Base-by-base conservation (phyloP, 1,140 invertebrate species). In the Lepidurus arcticus region DNA sequence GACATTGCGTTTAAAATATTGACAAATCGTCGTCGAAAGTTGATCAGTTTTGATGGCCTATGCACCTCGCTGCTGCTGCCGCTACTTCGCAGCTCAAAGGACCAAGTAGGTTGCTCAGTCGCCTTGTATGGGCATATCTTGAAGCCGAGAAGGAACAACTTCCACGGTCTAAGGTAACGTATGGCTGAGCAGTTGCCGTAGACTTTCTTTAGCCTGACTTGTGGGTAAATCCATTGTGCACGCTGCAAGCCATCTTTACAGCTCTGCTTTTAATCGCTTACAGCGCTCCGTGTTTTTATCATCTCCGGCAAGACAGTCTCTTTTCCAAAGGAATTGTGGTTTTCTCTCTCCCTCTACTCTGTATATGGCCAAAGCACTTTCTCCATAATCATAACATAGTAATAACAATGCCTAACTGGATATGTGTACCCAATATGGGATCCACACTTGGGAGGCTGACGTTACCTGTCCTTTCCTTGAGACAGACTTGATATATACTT, bases 391-490 rank as follows among this genome's bases (percentile, higher is more conserved):
- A 65, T 21, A 65, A 13, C 53, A 65, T 65, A 65, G 53, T 13
- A 65, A 65, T 65, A 65, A 65, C 53, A 65, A 34, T 34, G 53
- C 53, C 53, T 65, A 65, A 65, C 21, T 65, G 53, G 53, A 65
- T 65, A 65, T 65, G 21, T 21, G 21, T 65, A 65, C 53, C 53
- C 53, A 65, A 65, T 65, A 65, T 65, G 53, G 53, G 53, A 65
- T 21, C 53, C 53, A 65, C 53, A 21, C 53, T 65, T 13, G 53
- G 53, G 53, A 65, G 8, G 8, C 13, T 16, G 16, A 65, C 9
- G 16, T 65, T 65, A 21, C 53, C 0, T n/a, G 9, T 65, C 21
- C 21, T 65, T 65, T 21, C n/a, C 21, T 65, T 65, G 16, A 10
- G 53, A 21, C 53, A 1, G 16, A 65, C 21, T 65, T 16, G 8